phyloP scores from a whole-genome alignment of 2,888 invertebrate genomes.

The Steinernema carpocapsae region DNA sequence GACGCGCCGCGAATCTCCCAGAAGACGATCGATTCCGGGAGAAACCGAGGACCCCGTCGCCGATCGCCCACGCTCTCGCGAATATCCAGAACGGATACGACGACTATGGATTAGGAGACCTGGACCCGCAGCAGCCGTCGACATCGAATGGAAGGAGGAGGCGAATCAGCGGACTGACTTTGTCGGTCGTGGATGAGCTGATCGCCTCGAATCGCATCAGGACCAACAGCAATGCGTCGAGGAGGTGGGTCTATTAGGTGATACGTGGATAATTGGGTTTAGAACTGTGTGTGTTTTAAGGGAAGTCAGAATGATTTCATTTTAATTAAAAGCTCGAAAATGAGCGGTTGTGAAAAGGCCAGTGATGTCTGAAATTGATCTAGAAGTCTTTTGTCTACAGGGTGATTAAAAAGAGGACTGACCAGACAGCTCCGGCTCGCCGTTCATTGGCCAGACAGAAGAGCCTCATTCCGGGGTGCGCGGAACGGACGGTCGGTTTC shows the following conservation, averaged over 20 bases:
- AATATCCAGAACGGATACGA: conserved; percentile 22
- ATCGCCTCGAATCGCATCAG: conserved; percentile 17
- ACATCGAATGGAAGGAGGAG: conserved; percentile 1
- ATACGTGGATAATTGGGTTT: too few species aligned
- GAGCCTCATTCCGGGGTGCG: too few species aligned
- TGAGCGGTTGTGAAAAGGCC: too few species aligned
- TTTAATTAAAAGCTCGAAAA: too few species aligned
- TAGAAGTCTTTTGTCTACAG: too few species aligned
- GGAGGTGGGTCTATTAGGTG: neutral
- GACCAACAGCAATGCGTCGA: conserved; percentile 10
- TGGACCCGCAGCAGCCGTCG: conserved; percentile 17
- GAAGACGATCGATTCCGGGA: conserved; percentile 20
- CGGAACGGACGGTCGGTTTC: too few species aligned
- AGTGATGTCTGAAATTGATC: too few species aligned
- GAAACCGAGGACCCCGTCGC: conserved; percentile 21
- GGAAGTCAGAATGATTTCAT: too few species aligned
- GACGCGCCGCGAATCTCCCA: conserved; percentile 12
- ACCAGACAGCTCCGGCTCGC: too few species aligned
- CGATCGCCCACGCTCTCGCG: conserved; percentile 21
- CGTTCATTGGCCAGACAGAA: too few species aligned
- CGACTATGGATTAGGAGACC: conserved; percentile 14
- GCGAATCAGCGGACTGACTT: conserved; percentile 3
- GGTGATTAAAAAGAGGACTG: too few species aligned
- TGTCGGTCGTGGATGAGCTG: conserved; percentile 8
- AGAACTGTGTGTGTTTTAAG: too few species aligned